Conservation (phyloP, 1,140 invertebrate genomes). For the Sitodiplosis mosellana region DNA sequence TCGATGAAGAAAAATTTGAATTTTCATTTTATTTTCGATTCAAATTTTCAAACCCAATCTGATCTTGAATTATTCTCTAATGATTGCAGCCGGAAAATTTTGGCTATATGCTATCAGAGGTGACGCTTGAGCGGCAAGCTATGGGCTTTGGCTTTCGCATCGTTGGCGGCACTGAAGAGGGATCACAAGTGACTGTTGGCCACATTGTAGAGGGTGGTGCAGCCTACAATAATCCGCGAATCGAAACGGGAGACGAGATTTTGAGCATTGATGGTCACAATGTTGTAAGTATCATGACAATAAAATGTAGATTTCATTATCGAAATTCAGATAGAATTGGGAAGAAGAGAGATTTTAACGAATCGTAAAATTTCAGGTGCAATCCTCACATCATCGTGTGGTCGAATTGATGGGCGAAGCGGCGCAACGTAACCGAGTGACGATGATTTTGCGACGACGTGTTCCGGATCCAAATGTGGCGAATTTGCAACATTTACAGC, state of each 20-base stretch:
- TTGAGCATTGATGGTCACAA: conserved; percentile 65
- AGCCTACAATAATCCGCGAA: conserved; percentile 67
- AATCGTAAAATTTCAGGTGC: conserved; percentile 27
- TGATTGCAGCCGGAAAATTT: conserved; percentile 26
- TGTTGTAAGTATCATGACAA: conserved; percentile 34
- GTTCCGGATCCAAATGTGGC: conserved; percentile 21
- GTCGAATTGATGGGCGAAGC: conserved; percentile 76
- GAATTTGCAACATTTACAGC: conserved; percentile 14
- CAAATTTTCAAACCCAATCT: no score
- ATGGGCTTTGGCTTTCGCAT: conserved; percentile 93
- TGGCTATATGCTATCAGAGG: conserved; percentile 48
- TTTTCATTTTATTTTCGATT: no score
- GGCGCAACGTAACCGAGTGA: conserved; percentile 52
- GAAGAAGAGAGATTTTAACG: no score
- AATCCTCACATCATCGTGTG: conserved; percentile 74
- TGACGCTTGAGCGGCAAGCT: conserved; percentile 63
- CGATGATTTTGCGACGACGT: conserved; percentile 44
- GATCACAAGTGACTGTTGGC: conserved; percentile 87
- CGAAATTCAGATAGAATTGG: no score
- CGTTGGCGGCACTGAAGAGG: conserved; percentile 96
- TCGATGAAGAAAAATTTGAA: no score
- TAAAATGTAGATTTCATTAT: background rate
- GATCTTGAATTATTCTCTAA: no score
- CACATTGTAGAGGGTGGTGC: conserved; percentile 85
- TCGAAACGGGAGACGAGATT: conserved; percentile 78